A percentile compares a stretch with the other conserved stretches of the same genome.
Evolutionary conservation across 2,113 vertebrate species (phyloP).

Genomic region (Alligator sinensis): DNA sequence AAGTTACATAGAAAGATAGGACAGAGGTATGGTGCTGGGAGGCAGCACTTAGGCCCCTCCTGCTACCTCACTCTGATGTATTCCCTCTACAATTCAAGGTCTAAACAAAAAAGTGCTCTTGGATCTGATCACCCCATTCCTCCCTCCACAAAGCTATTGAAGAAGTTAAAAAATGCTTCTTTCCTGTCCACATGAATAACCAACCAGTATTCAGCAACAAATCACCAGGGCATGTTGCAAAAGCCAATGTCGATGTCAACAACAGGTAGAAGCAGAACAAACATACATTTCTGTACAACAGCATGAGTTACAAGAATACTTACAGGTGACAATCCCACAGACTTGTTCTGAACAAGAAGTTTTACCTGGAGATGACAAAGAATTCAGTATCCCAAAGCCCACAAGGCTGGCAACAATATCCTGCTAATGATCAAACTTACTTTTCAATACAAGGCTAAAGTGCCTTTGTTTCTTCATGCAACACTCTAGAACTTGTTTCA

Average conservation of each 20-base stretch:
- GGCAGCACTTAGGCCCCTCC: not conserved
- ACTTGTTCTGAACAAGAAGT: not conserved
- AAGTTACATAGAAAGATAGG: not conserved
- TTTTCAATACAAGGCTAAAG: not conserved
- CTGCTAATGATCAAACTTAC: not conserved
- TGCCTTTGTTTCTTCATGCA: not conserved
- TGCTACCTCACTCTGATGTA: not conserved
- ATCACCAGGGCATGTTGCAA: not conserved
- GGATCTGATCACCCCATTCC: not conserved
- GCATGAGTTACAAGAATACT: not conserved
- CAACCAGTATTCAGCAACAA: not conserved
- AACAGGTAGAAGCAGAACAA: not conserved
- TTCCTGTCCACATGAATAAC: not conserved
- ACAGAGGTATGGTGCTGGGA: not conserved
- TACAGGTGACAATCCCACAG: not conserved
- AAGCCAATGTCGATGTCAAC: not conserved
- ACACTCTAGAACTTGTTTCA: not conserved
- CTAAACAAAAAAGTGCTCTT: not conserved
- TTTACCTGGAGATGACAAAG: not conserved
- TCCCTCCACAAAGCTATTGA: not conserved
- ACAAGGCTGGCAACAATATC: not conserved
- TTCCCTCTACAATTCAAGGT: not conserved
- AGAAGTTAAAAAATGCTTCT: not conserved
- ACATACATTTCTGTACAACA: not conserved
- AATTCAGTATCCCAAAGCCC: not conserved